Evolutionary conservation across 2,113 vertebrate species (phyloP), one percentile per base, ranked within the genome.

Genomic region (Engystomops pustulosus): DNA sequence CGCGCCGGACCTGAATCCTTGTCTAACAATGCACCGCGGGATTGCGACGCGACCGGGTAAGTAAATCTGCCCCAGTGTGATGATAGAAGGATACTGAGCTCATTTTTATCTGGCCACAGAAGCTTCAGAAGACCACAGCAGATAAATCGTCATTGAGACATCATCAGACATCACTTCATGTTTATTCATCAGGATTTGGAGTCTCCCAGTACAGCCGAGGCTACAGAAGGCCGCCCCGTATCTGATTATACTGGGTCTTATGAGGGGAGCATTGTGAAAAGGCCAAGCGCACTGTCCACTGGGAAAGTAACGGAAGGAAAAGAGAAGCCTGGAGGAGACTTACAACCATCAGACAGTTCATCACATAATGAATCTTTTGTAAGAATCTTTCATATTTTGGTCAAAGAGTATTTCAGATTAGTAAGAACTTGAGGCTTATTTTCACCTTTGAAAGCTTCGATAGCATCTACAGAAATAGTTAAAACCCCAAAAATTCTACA

Each of bases 361-460:
- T 32, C 27, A n/a, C 38, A 81, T 67, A 81, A 70, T 15, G 44
- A 70, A 23, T 18, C 79, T 51, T 51, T 69, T 53, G 47, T 81
- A 32, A 58, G 34, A 67, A 67, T 34, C 20, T 15, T 15, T 34
- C 14, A 17, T 20, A 8, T 7, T 67, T 67, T 27, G 27, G 60
- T 30, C 14, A 32, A 6, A 8, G 25, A 60, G 23, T 27, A 60
- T 12, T 67, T 18, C 18, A 36, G 15, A 20, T 67, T 17, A 65
- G 14, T 65, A 15, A 32, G 27, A 65, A 65, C 4, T 34, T 36
- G 9, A 32, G 32, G 2, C 3, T 3, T 18, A 36, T 36, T 67
- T 65, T 67, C 32, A 67, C 18, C 32, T 20, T 20, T 8, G 2
- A 62, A 62, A 11, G 30, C 30, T 65, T 65, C 32, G 60, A 65